A percentile compares a stretch with the other conserved stretches of the same genome.
phyloP scores from a whole-genome alignment of 2,888 invertebrate genomes.

The Penaeus monodon region DNA sequence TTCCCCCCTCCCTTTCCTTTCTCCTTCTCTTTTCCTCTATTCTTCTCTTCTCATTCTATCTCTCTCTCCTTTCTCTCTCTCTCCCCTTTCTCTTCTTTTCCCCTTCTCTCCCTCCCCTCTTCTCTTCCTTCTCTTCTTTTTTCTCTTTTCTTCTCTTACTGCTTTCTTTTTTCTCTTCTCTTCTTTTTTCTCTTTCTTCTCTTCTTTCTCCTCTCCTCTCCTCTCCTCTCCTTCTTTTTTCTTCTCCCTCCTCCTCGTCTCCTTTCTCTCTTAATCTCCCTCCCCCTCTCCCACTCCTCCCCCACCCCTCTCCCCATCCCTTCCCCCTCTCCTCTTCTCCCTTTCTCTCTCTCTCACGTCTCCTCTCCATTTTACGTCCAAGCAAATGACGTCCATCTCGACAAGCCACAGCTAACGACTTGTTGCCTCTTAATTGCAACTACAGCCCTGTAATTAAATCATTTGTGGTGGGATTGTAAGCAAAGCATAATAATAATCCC shows the following conservation, averaged over 20 bases:
- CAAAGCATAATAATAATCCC: no score
- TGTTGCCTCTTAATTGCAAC: no score
- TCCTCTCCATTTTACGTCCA: no score
- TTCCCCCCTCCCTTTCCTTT: not conserved
- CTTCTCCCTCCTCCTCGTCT: not conserved
- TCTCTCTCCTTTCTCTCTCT: not conserved
- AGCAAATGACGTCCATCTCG: no score
- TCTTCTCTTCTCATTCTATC: not conserved
- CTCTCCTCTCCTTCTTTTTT: not conserved
- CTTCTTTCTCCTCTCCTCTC: not conserved
- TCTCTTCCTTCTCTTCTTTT: not conserved
- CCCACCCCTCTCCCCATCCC: not conserved
- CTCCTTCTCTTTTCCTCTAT: not conserved
- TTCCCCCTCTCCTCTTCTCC: not conserved
- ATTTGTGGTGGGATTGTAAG: no score
- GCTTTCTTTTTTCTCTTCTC: not conserved
- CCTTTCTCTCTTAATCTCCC: not conserved
- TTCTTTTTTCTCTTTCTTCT: not conserved
- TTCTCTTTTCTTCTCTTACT: not conserved
- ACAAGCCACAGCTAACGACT: no score
- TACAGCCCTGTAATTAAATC: no score
- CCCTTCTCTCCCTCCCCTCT: not conserved
- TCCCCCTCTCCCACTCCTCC: not conserved
- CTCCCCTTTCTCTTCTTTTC: not conserved
- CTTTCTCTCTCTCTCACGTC: not conserved